Percentiles rank a stretch among this genome's conserved stretches.
Conservation (phyloP, 2,113 vertebrate genomes). For the Hippoglossus stenolepis region DNA sequence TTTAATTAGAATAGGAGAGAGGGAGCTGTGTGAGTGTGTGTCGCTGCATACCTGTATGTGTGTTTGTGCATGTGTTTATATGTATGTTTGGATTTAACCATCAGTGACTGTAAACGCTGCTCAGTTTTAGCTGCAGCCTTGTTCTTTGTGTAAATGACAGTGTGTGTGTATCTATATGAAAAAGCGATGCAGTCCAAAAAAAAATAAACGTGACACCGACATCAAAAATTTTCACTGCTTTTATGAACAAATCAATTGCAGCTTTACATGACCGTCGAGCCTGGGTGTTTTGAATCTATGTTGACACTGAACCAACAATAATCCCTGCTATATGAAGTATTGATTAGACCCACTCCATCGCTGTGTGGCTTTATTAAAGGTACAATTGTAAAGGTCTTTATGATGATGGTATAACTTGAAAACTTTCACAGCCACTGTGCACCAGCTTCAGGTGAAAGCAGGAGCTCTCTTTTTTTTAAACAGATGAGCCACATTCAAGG, state of each 20-base stretch:
- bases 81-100: conserved; percentile 43
- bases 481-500: conserved; percentile 11
- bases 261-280: conserved; percentile 70
- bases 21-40: conserved; percentile 64
- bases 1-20: conserved; percentile 99
- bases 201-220: conserved; percentile 55
- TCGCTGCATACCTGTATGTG: conserved; percentile 16
- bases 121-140: conserved; percentile 31
- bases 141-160: conserved; percentile 36
- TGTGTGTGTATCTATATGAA: conserved; percentile 38
- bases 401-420: conserved; percentile 67
- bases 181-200: neutral
- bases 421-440: conserved; percentile 53
- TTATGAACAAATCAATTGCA: conserved; percentile 76
- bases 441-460: conserved; percentile 25
- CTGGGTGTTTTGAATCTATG: conserved; percentile 67
- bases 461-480: neutral
- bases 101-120: conserved; percentile 39
- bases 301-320: conserved; percentile 74
- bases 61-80: conserved; percentile 40
- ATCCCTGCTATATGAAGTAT: conserved; percentile 78
- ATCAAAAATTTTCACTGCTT: conserved; percentile 61
- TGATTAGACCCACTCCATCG: conserved; percentile 68
- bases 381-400: conserved; percentile 72
- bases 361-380: conserved; percentile 75